A percentile compares a stretch with the other conserved stretches of the same genome.
phyloP scores from a whole-genome alignment of 2,797 vertebrate species.

The Odontamblyopus rebecca region DNA sequence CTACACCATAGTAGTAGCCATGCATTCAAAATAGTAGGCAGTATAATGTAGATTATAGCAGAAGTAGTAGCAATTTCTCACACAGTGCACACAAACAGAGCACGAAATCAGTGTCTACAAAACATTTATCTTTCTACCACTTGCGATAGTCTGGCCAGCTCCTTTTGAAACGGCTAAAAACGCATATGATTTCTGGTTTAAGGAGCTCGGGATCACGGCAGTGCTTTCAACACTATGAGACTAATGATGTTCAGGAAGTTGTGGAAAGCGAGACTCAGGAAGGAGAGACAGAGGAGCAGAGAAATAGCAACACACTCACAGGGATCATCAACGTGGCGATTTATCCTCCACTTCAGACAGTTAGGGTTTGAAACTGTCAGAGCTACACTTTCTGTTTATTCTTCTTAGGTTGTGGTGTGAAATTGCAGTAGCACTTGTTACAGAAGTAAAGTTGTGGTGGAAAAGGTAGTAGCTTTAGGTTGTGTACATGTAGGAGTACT shows the following conservation, averaged over 20 bases:
- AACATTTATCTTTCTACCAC: slow-evolving; percentile 41
- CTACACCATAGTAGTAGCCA: neutral
- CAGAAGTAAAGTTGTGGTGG: neutral
- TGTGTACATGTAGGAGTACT: neutral
- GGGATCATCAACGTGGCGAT: slow-evolving; percentile 70
- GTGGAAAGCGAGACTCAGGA: slow-evolving; percentile 62
- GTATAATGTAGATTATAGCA: neutral
- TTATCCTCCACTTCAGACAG: slow-evolving; percentile 66
- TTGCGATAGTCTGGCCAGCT: slow-evolving; percentile 33
- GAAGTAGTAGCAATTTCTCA: neutral
- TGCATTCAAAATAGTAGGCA: neutral
- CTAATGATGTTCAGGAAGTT: slow-evolving; percentile 70
- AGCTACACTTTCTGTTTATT: slow-evolving; percentile 56
- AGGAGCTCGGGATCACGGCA: slow-evolving; percentile 57
- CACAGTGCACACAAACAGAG: slow-evolving; percentile 15
- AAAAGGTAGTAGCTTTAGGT: too few relatives aligned
- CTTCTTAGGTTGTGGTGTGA: slow-evolving; percentile 45
- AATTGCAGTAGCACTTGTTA: neutral
- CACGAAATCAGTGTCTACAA: neutral
- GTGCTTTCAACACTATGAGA: slow-evolving; percentile 71
- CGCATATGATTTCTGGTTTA: slow-evolving; percentile 60
- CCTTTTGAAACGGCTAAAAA: slow-evolving; percentile 47
- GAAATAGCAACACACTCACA: slow-evolving; percentile 55
- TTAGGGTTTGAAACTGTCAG: slow-evolving; percentile 51
- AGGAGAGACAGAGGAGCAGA: slow-evolving; percentile 40